phyloP scores from a whole-genome alignment of 2,113 vertebrate genomes.

The Ophiodon elongatus region DNA sequence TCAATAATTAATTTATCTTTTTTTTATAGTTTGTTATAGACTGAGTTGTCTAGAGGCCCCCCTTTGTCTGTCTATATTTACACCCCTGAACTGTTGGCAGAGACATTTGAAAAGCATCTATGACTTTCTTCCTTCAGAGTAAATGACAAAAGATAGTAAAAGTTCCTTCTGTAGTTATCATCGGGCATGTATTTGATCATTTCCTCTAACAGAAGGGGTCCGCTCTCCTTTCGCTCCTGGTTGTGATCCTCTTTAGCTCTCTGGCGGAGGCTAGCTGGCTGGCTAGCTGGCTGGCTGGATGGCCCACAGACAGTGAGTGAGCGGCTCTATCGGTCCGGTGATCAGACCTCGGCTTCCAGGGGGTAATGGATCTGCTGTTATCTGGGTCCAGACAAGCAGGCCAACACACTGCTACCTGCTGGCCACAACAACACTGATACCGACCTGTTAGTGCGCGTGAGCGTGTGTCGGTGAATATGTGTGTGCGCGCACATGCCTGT shows the following conservation, averaged over 20 bases:
- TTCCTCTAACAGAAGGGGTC: constrained; percentile 46
- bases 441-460: constrained; percentile 43
- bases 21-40: not conserved
- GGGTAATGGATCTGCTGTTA: constrained; percentile 85
- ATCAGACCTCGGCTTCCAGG: constrained; percentile 81
- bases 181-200: constrained; percentile 32
- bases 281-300: constrained; percentile 37
- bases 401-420: constrained; percentile 80
- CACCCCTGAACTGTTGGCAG: not conserved
- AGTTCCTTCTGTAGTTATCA: not conserved
- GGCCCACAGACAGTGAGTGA: constrained; percentile 76
- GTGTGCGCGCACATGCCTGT: constrained; percentile 9
- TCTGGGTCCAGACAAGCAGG: constrained; percentile 81
- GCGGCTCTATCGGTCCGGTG: constrained; percentile 74
- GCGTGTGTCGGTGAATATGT: constrained; percentile 10
- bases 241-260: constrained; percentile 67
- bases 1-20: not conserved
- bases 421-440: constrained; percentile 75
- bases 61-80: not conserved
- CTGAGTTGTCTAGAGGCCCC: no score
- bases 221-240: constrained; percentile 46
- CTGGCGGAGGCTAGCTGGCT: constrained; percentile 47
- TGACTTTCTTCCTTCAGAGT: not conserved
- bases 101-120: not conserved
- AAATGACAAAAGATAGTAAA: not conserved